Evolutionary conservation across 2,888 invertebrate genomes (phyloP).

Genomic region (Xestia c-nigrum): DNA sequence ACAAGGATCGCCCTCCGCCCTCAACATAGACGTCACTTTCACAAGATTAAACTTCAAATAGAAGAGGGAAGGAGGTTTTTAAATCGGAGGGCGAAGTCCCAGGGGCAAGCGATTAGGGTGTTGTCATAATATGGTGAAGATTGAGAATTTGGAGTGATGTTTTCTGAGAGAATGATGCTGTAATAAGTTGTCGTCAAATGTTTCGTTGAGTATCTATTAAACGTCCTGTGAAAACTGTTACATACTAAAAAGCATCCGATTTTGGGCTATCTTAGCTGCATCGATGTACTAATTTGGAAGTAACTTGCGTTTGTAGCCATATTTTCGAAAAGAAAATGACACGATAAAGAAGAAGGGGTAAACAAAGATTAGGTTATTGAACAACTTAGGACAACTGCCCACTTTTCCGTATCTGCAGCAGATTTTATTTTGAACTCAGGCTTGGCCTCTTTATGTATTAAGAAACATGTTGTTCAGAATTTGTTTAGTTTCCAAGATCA

Average conservation of each 20-base stretch:
- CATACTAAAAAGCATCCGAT: neutral
- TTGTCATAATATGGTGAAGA: constrained; percentile 58
- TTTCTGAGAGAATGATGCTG: neutral
- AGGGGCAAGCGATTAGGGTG: constrained; percentile 62
- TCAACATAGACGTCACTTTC: constrained; percentile 79
- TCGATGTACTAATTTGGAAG: neutral
- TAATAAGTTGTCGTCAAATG: neutral
- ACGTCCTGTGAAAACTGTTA: neutral
- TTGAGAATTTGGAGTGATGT: constrained; percentile 47
- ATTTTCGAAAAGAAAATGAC: no score
- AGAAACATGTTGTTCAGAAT: neutral
- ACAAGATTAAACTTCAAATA: constrained; percentile 83
- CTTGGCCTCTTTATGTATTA: neutral
- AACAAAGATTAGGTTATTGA: neutral
- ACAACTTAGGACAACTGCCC: neutral
- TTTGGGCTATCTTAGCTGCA: neutral
- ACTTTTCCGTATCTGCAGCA: neutral
- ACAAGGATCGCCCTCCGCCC: constrained; percentile 63
- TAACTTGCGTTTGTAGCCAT: neutral
- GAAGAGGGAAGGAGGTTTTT: constrained; percentile 78
- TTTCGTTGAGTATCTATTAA: no score
- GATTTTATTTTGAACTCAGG: neutral
- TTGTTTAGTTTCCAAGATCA: no score
- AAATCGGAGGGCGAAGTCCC: constrained; percentile 75
- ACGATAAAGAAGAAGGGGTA: no score